A percentile compares a stretch with the other conserved stretches of the same genome.
These are phyloP conservation scores for Paracentrotus lividus DNA, from an alignment of 53 echinoderm and acorn worm genomes.

Conservation along the genomic window DNA sequence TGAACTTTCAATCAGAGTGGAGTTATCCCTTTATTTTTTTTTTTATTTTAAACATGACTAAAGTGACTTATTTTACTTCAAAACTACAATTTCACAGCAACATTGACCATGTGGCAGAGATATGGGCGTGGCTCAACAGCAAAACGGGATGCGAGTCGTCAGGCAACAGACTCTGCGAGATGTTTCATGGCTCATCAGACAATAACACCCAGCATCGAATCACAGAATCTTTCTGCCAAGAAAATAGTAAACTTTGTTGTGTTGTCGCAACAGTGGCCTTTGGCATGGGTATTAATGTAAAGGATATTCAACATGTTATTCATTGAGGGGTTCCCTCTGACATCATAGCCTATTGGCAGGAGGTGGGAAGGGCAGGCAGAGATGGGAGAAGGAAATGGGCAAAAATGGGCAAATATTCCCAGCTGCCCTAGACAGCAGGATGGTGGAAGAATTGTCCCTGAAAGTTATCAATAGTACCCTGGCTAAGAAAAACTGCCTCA, in stretches of 20 bases:
- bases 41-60: background rate
- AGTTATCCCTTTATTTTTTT: no score
- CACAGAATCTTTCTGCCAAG: background rate
- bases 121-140: background rate
- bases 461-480: background rate
- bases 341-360: slow-evolving; percentile 19
- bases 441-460: background rate
- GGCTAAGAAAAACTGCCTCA: no score
- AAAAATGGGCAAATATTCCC: background rate
- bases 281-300: background rate
- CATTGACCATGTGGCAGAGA: background rate
- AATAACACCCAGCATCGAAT: background rate
- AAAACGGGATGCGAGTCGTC: background rate
- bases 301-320: background rate
- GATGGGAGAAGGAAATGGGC: no score
- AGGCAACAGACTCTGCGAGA: background rate
- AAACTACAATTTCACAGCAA: background rate
- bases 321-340: slow-evolving; percentile 29
- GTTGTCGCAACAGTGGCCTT: background rate
- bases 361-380: slow-evolving; percentile 21
- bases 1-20: background rate
- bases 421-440: background rate
- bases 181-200: background rate
- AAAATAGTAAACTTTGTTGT: background rate
- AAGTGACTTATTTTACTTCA: background rate